phyloP scores from a whole-genome alignment of 2,113 vertebrate genomes.

The Pedionomus torquatus region DNA sequence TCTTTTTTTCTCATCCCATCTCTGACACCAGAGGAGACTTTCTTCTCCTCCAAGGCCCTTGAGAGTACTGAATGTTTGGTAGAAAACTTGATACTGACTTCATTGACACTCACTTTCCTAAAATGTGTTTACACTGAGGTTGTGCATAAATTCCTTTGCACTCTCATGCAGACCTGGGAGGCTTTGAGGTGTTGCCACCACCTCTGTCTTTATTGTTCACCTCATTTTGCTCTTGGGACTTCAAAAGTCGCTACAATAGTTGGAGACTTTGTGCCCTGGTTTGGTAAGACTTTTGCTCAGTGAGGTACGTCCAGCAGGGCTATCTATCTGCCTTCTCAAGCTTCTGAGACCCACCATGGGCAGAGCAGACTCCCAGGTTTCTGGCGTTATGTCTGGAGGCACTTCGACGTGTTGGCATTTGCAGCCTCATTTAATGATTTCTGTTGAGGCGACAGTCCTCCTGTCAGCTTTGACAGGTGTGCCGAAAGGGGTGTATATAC shows the following conservation, averaged over 20 bases:
- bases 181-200: not conserved
- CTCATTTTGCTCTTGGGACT: not conserved
- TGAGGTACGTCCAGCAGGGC: not conserved
- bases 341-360: not conserved
- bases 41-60: not conserved
- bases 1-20: not conserved
- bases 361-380: not conserved
- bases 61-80: not conserved
- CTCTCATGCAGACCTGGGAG: not conserved
- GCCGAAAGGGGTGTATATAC: not conserved
- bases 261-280: not conserved
- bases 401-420: fast-evolving
- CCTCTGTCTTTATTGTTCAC: not conserved
- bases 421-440: not conserved
- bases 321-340: not conserved
- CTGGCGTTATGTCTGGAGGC: not conserved
- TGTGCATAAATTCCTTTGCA: not conserved
- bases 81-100: not conserved
- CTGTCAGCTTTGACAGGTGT: not conserved
- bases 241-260: not conserved
- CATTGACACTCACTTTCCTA: not conserved
- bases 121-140: not conserved
- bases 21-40: not conserved
- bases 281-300: not conserved
- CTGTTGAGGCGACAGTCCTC: not conserved